phyloP scores from a whole-genome alignment of 2,797 vertebrate genomes.

The Mycteria americana region DNA sequence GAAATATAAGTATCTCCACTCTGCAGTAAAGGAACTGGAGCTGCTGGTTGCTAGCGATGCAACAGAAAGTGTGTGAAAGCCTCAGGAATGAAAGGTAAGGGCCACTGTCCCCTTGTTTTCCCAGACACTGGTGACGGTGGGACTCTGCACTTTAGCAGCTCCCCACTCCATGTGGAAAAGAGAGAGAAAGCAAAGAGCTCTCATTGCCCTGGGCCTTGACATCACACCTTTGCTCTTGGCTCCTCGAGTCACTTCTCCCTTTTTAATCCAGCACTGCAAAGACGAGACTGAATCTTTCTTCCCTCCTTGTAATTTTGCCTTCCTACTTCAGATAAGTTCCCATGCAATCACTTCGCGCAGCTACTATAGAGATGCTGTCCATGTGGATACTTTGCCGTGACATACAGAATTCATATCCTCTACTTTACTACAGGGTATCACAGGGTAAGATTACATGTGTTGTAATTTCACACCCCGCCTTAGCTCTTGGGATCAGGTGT shows the following conservation, averaged over 20 bases:
- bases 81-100: background rate
- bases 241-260: background rate
- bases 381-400: background rate
- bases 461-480: background rate
- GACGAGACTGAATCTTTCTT: background rate
- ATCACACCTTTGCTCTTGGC: background rate
- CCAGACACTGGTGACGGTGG: background rate
- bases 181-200: background rate
- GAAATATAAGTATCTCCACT: background rate
- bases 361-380: background rate
- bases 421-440: background rate
- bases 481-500: background rate
- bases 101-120: background rate
- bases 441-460: accelerated
- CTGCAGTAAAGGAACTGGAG: background rate
- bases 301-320: background rate
- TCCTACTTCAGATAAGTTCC: background rate
- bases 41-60: background rate
- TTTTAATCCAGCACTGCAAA: background rate
- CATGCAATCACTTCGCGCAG: background rate
- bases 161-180: background rate
- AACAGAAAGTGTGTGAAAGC: background rate
- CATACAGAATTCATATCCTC: background rate
- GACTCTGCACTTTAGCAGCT: background rate
- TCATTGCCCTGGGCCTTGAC: background rate